These are phyloP conservation scores for Virgularia gustaviana DNA, from an alignment of 92 coral and sea anemone genomes.

Conservation along the genomic window DNA sequence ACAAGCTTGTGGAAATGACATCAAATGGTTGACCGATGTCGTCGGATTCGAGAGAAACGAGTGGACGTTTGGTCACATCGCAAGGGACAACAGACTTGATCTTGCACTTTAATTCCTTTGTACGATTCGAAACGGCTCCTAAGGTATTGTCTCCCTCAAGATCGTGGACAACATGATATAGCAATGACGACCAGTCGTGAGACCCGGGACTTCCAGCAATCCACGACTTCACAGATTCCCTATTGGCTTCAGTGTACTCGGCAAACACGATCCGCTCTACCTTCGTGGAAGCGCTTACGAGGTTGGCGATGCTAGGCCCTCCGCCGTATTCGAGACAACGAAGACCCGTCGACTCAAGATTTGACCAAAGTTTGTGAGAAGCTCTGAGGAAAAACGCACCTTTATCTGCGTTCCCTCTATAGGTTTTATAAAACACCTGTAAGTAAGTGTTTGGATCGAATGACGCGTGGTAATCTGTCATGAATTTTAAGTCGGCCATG, in stretches of 20 bases:
- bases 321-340: conserved; percentile 58
- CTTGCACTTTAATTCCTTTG: conserved; percentile 50
- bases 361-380: conserved; percentile 23
- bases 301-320: conserved; percentile 43
- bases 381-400: conserved; percentile 2
- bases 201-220: conserved; percentile 3
- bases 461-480: conserved; percentile 3
- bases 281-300: conserved; percentile 48
- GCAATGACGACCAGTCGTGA: conserved; percentile 46
- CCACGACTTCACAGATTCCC: conserved; percentile 49
- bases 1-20: conserved; percentile 12
- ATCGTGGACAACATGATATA: conserved; percentile 40
- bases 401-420: background rate
- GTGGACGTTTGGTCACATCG: conserved; percentile 22
- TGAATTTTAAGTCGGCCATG: conserved; percentile 22
- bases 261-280: conserved; percentile 52
- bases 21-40: conserved; percentile 33
- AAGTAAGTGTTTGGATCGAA: conserved; percentile 26
- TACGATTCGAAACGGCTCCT: conserved; percentile 28
- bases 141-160: conserved; percentile 41
- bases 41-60: background rate
- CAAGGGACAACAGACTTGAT: conserved; percentile 44
- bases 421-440: background rate
- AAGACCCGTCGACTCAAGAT: background rate
- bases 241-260: conserved; percentile 50